phyloP scores from a whole-genome alignment of 1,140 invertebrate genomes.

The Drosophila subobscura region DNA sequence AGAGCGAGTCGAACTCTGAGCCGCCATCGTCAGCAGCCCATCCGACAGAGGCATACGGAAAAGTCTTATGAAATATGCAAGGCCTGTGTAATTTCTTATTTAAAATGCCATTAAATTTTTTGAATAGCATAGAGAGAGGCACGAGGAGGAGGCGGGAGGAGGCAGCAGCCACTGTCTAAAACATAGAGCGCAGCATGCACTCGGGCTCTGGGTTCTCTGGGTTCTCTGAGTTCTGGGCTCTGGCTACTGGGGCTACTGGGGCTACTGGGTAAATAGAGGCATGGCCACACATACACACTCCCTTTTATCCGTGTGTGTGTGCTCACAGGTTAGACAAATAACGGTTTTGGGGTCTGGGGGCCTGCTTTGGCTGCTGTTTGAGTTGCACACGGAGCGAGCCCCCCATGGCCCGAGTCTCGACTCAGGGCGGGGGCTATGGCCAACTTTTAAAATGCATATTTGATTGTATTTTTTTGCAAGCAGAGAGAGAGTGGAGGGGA shows the following conservation, averaged over 20 bases:
- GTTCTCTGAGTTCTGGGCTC: too few species aligned
- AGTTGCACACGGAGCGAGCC: constrained; percentile 65
- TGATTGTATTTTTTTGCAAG: constrained; percentile 62
- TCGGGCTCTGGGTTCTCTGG: constrained; percentile 25
- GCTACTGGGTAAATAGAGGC: constrained; percentile 74
- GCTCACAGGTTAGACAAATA: constrained; percentile 80
- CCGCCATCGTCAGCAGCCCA: constrained; percentile 58
- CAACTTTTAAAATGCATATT: constrained; percentile 81
- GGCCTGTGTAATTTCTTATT: constrained; percentile 83
- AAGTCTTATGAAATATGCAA: constrained; percentile 83
- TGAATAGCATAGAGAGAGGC: constrained; percentile 76
- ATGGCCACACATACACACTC: constrained; percentile 33
- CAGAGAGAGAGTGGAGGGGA: constrained; percentile 1
- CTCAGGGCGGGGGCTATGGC: constrained; percentile 29
- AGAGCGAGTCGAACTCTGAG: constrained; percentile 61
- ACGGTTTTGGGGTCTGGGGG: constrained; percentile 61
- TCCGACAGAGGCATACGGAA: constrained; percentile 63
- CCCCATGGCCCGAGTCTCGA: too few species aligned
- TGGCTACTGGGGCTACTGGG: constrained; percentile 2
- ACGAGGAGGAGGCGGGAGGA: not conserved
- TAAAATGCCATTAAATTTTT: constrained; percentile 84
- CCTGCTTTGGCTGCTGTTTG: constrained; percentile 65
- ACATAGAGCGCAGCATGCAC: constrained; percentile 78
- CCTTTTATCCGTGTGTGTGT: constrained; percentile 27
- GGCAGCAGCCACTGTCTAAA: constrained; percentile 56